Percentiles rank a stretch among this genome's conserved stretches.
These are phyloP conservation scores for Triplophysa rosa DNA, from an alignment of 2,113 vertebrate species.

Conservation along the genomic window DNA sequence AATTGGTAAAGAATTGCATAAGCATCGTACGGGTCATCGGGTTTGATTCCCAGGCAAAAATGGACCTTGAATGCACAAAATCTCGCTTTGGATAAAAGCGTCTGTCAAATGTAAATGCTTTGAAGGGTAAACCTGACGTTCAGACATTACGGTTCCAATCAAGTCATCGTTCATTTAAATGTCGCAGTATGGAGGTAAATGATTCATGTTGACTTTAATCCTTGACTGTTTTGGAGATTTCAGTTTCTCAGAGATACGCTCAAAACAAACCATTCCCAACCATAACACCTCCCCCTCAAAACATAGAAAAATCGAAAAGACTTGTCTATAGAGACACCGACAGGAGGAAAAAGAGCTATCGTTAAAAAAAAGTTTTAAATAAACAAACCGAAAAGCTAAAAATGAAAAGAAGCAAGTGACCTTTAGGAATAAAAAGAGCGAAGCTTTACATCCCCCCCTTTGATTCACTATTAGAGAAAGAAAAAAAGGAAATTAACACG, in stretches of 20 bases:
- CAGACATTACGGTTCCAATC: not conserved
- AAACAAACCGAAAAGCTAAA: constrained; percentile 9
- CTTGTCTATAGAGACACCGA: not conserved
- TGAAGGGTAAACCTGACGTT: not conserved
- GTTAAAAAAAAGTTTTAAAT: constrained; percentile 4
- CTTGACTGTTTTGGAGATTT: not conserved
- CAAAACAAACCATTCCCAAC: not conserved
- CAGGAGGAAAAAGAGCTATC: not conserved
- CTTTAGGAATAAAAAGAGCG: constrained; percentile 45
- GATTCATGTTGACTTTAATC: constrained; percentile 7
- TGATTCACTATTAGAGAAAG: not conserved
- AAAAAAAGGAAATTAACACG: not conserved
- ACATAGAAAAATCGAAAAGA: constrained; percentile 25
- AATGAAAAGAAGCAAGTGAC: constrained; percentile 31
- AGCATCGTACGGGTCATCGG: too few relatives aligned
- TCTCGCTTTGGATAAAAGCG: too few relatives aligned
- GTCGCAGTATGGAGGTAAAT: not conserved
- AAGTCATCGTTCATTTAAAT: not conserved
- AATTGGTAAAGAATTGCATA: too few relatives aligned
- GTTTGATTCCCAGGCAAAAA: too few relatives aligned
- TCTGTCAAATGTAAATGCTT: too few relatives aligned
- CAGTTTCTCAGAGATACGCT: not conserved
- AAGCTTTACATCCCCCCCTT: constrained; percentile 26
- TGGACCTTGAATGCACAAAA: too few relatives aligned
- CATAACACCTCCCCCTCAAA: not conserved